These are phyloP conservation scores for Hucho hucho DNA, from an alignment of 2,113 vertebrate genomes.

Conservation along the genomic window DNA sequence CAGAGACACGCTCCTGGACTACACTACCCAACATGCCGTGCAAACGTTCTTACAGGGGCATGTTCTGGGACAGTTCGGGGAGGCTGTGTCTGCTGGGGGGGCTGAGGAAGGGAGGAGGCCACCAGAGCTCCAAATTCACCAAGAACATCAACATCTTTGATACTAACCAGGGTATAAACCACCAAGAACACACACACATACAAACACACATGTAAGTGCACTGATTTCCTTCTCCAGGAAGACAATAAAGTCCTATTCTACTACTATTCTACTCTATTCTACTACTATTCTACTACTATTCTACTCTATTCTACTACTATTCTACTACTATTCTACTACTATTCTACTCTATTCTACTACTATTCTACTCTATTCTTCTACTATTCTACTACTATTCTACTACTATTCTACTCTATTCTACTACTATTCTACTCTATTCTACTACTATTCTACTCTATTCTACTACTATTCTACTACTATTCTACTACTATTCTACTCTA, in stretches of 20 bases:
- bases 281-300: too few relatives aligned
- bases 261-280: background rate
- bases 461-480: too few relatives aligned
- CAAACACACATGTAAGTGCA: background rate
- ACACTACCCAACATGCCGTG: conserved; percentile 87
- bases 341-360: background rate
- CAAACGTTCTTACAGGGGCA: conserved; percentile 91
- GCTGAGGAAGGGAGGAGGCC: conserved; percentile 87
- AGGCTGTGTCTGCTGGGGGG: conserved; percentile 90
- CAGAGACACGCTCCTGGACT: conserved; percentile 86
- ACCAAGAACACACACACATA: background rate
- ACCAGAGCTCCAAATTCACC: conserved; percentile 95
- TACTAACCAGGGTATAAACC: conserved; percentile 83
- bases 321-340: too few relatives aligned
- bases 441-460: background rate
- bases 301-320: background rate
- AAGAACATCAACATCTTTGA: conserved; percentile 93
- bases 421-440: too few relatives aligned
- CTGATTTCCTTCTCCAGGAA: too few relatives aligned
- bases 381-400: too few relatives aligned
- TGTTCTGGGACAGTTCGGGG: conserved; percentile 79
- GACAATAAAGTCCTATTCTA: too few relatives aligned
- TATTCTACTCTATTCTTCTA: background rate
- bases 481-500: too few relatives aligned
- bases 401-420: background rate